Evolutionary conservation across 2,888 invertebrate species (phyloP), one percentile per base, ranked within the genome.

Genomic region (Ophion costatus): DNA sequence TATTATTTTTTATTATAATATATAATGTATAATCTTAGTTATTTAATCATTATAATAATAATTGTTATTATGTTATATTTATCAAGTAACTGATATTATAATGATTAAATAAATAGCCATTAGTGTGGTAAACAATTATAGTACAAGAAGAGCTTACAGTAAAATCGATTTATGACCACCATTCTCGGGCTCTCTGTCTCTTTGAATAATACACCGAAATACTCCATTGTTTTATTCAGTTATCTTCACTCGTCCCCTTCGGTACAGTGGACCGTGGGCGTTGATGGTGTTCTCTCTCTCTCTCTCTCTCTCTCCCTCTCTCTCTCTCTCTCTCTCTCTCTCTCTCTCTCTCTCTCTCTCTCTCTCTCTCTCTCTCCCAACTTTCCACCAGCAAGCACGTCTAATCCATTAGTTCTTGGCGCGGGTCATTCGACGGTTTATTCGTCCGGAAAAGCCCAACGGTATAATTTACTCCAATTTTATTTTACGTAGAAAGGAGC

Each of bases 401-500:
- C 81, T 84, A 87, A 87, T 86, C 87, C 86, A 84, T 86, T 86
- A 86, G 85, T 82, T 81, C 81, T 85, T 82, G 86, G 76, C 76
- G 84, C 80, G 79, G 85, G 71, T 81, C 73, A 77, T 77, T 61
- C 77, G 61, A 83, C 85, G 83, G 86, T 87, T 86, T 86, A 86
- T 86, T 86, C 85, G 77, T 61, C 78, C 84, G 74, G 77, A 82
- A 85, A 85, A 83, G 64, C 73, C 71, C 82, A 51, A 57, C 70
- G 33, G 78, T 80, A 85, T 86, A 86, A 87, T 86, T 83, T 80
- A 85, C 81, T 83, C 61, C 70, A 80, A 80, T 86, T 86, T 86
- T 85, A 86, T 84, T 82, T 81, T 73, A 64, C 33, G 63, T 59
- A 71, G 71, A 59, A 70, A 61, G 38, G 59, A 76, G 57, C 17